Conservation (phyloP, 2,113 vertebrate genomes). For the Otolemur garnettii region DNA sequence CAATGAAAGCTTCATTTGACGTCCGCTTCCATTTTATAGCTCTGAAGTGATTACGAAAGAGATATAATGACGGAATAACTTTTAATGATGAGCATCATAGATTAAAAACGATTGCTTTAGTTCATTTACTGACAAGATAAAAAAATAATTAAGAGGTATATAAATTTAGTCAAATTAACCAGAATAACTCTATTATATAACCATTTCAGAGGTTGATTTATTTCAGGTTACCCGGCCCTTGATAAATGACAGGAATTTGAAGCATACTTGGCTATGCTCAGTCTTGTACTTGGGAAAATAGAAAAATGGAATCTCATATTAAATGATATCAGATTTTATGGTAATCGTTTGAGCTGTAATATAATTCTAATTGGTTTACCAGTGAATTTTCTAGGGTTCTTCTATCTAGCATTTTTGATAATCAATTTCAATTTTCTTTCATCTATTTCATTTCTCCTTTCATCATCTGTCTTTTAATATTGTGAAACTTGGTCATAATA, state of each 20-base stretch:
- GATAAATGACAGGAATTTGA: constrained; percentile 76
- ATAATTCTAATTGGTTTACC: constrained; percentile 77
- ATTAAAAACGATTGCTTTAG: constrained; percentile 15
- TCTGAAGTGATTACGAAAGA: constrained; percentile 25
- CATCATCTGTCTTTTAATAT: constrained; percentile 77
- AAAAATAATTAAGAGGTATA: constrained; percentile 31
- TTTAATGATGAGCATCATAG: constrained; percentile 28
- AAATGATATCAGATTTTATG: constrained; percentile 74
- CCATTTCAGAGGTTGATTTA: constrained; percentile 66
- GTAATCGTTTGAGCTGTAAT: constrained; percentile 71
- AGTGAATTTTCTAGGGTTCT: constrained; percentile 68
- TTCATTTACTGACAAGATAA: constrained; percentile 32
- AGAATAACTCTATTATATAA: constrained; percentile 45
- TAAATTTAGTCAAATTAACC: constrained; percentile 60
- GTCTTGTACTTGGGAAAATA: constrained; percentile 67
- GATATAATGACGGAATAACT: neutral
- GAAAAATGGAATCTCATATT: constrained; percentile 69
- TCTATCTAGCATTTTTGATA: constrained; percentile 75
- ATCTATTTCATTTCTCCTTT: constrained; percentile 70
- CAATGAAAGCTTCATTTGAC: neutral
- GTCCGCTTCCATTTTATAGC: constrained; percentile 41
- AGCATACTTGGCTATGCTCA: constrained; percentile 51
- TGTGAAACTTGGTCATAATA: constrained; percentile 76
- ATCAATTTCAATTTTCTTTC: constrained; percentile 74
- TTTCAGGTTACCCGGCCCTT: constrained; percentile 63